A percentile compares a stretch with the other conserved stretches of the same genome.
Conservation (phyloP, 2,797 vertebrate genomes). For the Pyrocephalus nanus region DNA sequence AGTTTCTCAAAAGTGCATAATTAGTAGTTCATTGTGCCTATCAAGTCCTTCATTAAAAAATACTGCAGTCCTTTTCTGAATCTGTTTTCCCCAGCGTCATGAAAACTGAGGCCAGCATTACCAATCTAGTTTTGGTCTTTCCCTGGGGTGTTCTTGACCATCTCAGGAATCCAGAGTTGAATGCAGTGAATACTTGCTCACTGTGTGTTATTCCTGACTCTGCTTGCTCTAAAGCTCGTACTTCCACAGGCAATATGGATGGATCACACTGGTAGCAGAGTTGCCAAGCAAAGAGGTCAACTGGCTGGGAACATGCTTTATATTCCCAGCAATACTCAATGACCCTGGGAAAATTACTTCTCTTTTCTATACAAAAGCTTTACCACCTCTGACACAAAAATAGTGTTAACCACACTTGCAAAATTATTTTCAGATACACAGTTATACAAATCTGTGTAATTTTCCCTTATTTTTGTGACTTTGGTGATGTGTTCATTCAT, state of each 20-base stretch:
- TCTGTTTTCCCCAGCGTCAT: not conserved
- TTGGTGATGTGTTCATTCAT: not conserved
- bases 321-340: not conserved
- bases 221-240: not conserved
- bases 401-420: not conserved
- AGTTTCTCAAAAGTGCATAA: not conserved
- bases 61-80: not conserved
- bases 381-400: not conserved
- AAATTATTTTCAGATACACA: not conserved
- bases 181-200: not conserved
- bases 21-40: not conserved
- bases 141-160: not conserved
- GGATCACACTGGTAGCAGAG: not conserved
- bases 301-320: not conserved
- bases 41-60: not conserved
- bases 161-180: not conserved
- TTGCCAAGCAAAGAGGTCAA: not conserved
- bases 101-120: not conserved
- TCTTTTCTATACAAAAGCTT: not conserved
- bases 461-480: not conserved
- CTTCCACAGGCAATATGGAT: not conserved
- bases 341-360: not conserved
- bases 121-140: not conserved
- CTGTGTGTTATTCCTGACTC: not conserved
- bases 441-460: not conserved